Evolutionary conservation across 1,140 invertebrate species (phyloP), one percentile per base, ranked within the genome.

Genomic region (Plectus sambesii): DNA sequence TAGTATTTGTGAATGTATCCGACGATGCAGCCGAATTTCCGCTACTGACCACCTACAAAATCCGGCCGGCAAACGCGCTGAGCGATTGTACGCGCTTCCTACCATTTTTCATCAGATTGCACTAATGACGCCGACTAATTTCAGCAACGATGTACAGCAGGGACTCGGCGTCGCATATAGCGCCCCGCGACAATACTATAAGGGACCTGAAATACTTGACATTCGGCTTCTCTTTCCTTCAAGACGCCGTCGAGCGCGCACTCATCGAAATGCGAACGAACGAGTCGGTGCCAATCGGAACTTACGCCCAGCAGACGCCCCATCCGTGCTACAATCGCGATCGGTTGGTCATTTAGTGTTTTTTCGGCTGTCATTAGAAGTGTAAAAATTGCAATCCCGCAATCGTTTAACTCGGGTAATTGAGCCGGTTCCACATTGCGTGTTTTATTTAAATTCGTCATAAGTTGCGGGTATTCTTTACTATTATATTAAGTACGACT

Each of bases 201-300:
- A 47, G 36, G 27, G 68, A 71, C 47, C 54, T 68, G 5, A 75
- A 73, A 53, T 75, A 74, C 56, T 53, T 73, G 12, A 67, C 62
- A 1, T 73, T 63, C 51, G 73, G 73, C 19, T 75, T 75, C 58
- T 68, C 68, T n/a, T 74, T 70, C 55, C 52, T 75, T 19, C 73
- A 76, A 60, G 73, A 76, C 47, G 65, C 72, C 53, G 52, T 76
- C 8, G 74, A 76, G 38, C 65, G 71, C 48, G 69, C 65, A 22
- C 62, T 76, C 6, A 73, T 76, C 37, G 51, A 65, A 69, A 64
- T 23, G 58, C 56, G 35, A 15, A 62, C 55, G 53, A 64, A 59
- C 59, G 64, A 35, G 25, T 41, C 47, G 1, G 15, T 53, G 15
- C 15, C 37, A 8, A 26, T 49, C 2, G 63, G 63, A 12, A 23